A percentile compares a stretch with the other conserved stretches of the same genome.
phyloP scores from a whole-genome alignment of 2,888 invertebrate species.

The Hyposoter didymator region DNA sequence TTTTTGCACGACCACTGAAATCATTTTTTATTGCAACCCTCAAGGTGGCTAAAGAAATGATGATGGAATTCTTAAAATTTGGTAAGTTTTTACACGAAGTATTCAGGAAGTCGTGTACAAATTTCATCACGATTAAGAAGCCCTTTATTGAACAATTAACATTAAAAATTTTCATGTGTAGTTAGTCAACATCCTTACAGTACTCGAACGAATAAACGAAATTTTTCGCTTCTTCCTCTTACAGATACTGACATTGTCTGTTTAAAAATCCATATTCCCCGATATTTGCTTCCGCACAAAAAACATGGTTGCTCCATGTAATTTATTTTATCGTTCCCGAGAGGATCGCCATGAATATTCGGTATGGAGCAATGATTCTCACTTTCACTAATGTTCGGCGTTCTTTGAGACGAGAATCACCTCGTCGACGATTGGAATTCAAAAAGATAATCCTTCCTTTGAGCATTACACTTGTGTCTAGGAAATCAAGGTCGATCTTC shows the following conservation, averaged over 20 bases:
- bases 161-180: too few relatives aligned
- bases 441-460: background rate
- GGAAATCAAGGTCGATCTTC: slow-evolving; percentile 5
- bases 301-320: background rate
- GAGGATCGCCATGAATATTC: background rate
- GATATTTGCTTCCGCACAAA: background rate
- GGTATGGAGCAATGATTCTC: background rate
- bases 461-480: background rate
- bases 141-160: too few relatives aligned
- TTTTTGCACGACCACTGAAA: too few relatives aligned
- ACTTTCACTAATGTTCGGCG: background rate
- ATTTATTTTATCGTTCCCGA: background rate
- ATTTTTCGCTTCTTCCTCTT: background rate
- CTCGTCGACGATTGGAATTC: background rate
- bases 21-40: too few relatives aligned
- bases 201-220: background rate
- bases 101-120: too few relatives aligned
- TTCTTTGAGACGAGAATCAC: background rate
- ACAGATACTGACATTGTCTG: background rate
- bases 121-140: too few relatives aligned
- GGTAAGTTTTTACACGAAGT: too few relatives aligned
- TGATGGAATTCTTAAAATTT: too few relatives aligned
- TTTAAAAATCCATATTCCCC: background rate
- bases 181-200: too few relatives aligned
- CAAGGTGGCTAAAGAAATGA: too few relatives aligned